phyloP scores from a whole-genome alignment of 2,888 invertebrate genomes.

The Synanthedon tipuliformis region DNA sequence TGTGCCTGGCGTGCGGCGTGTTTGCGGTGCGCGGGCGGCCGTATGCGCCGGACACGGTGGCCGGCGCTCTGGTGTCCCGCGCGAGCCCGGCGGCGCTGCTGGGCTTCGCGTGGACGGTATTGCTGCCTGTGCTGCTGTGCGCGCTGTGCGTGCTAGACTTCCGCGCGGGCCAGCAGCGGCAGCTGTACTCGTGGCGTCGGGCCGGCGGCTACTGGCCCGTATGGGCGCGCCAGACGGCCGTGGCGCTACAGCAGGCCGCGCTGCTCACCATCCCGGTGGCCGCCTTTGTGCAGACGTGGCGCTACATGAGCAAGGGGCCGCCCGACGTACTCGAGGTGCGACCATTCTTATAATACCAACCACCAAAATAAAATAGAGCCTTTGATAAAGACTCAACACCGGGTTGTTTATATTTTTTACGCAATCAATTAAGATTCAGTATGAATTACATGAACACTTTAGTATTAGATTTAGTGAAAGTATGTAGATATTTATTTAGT shows the following conservation, averaged over 20 bases:
- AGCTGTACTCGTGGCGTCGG: conserved; percentile 56
- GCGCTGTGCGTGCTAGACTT: conserved; percentile 68
- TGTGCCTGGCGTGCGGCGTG: conserved; percentile 82
- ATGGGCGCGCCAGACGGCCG: conserved; percentile 84
- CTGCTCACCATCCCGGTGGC: conserved; percentile 79
- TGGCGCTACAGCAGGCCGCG: conserved; percentile 77
- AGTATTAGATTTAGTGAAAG: no score
- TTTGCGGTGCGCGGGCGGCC: conserved; percentile 89
- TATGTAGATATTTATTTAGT: no score
- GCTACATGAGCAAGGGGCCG: conserved; percentile 85
- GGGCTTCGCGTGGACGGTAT: conserved; percentile 89
- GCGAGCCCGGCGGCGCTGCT: conserved; percentile 72
- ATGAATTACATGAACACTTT: no score
- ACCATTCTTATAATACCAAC: not conserved
- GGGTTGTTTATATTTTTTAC: no score
- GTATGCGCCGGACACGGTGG: conserved; percentile 78
- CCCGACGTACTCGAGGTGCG: conserved; percentile 86
- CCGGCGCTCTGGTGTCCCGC: conserved; percentile 59
- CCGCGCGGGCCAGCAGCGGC: conserved; percentile 54
- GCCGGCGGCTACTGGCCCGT: conserved; percentile 77
- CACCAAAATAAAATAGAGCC: no score
- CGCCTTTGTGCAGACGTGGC: conserved; percentile 76
- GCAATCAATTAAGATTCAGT: no score
- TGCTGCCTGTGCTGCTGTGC: conserved; percentile 84
- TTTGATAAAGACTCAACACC: no score